Evolutionary conservation across 2,113 vertebrate species (phyloP).

Genomic region (Caranx melampygus): DNA sequence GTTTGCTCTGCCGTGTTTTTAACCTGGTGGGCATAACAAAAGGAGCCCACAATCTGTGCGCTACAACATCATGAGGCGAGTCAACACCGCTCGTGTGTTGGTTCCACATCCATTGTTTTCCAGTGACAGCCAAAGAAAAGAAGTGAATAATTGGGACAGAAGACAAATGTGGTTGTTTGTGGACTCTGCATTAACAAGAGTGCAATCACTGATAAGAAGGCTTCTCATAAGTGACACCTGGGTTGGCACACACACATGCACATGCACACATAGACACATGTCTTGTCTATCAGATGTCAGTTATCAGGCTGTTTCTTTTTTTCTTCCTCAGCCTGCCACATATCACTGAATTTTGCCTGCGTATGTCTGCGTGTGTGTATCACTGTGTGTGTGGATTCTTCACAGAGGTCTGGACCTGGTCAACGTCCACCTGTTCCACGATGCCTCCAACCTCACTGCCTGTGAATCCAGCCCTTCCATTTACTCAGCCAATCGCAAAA

Average conservation of each 20-base stretch:
- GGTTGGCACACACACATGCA: conserved; percentile 14
- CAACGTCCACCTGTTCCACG: conserved; percentile 89
- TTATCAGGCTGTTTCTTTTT: conserved; percentile 36
- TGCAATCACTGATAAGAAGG: conserved; percentile 51
- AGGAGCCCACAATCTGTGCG: conserved; percentile 48
- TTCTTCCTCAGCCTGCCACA: conserved; percentile 15
- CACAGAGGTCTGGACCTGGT: conserved; percentile 85
- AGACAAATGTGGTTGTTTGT: conserved; percentile 72
- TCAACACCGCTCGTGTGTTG: conserved; percentile 58
- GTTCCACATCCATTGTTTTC: conserved; percentile 68
- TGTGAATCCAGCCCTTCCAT: conserved; percentile 85
- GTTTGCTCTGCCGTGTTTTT: conserved; percentile 52
- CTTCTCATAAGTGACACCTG: conserved; percentile 51
- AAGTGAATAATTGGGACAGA: background rate
- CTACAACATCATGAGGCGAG: conserved; percentile 36
- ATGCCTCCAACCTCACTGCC: conserved; percentile 88
- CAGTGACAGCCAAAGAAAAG: conserved; percentile 69
- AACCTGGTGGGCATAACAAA: conserved; percentile 38
- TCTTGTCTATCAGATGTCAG: background rate
- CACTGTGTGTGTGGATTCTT: conserved; percentile 18
- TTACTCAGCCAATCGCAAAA: conserved; percentile 84
- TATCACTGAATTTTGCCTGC: background rate
- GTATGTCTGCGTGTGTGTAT: conserved; percentile 14
- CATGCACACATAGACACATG: conserved; percentile 13
- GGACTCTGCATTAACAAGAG: conserved; percentile 43